These are phyloP conservation scores for Archegozetes longisetosus DNA, from an alignment of 1,140 invertebrate genomes.

Conservation along the genomic window DNA sequence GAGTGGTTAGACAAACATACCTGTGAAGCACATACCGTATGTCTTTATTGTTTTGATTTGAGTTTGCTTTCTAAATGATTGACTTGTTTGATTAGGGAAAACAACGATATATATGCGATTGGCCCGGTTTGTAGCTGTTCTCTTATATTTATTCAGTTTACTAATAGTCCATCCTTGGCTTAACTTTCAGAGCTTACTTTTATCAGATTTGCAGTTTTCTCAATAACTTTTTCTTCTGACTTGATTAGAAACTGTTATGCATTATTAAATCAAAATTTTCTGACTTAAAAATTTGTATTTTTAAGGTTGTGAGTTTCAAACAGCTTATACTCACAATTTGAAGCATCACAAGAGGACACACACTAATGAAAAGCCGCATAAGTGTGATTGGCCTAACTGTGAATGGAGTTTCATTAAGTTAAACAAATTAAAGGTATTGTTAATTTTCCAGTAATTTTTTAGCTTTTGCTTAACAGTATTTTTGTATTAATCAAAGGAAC, in stretches of 20 bases:
- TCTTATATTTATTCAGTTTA: constrained; percentile 37
- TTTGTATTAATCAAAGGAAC: constrained; percentile 93
- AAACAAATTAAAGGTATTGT: too few relatives aligned
- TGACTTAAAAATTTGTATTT: too few relatives aligned
- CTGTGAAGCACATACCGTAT: too few relatives aligned
- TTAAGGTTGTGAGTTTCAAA: too few relatives aligned
- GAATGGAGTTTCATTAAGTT: too few relatives aligned
- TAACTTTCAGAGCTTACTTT: constrained; percentile 2
- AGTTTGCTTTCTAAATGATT: background rate
- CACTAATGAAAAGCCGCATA: constrained; percentile 13
- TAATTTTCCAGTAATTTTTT: too few relatives aligned
- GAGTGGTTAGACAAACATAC: too few relatives aligned
- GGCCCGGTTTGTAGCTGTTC: constrained; percentile 52
- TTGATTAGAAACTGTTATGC: constrained; percentile 1
- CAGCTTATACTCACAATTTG: too few relatives aligned
- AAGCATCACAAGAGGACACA: constrained; percentile 8
- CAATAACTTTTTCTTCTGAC: constrained; percentile 5
- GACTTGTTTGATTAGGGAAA: constrained; percentile 12
- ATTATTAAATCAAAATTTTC: constrained; percentile 3
- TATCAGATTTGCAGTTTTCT: background rate
- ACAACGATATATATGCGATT: constrained; percentile 56
- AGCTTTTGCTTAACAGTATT: too few relatives aligned
- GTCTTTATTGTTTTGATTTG: background rate
- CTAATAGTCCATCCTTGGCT: constrained; percentile 1
- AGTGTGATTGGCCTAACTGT: constrained; percentile 15